phyloP scores from a whole-genome alignment of 1,140 invertebrate species.

The Dolichoris vasculosae region DNA sequence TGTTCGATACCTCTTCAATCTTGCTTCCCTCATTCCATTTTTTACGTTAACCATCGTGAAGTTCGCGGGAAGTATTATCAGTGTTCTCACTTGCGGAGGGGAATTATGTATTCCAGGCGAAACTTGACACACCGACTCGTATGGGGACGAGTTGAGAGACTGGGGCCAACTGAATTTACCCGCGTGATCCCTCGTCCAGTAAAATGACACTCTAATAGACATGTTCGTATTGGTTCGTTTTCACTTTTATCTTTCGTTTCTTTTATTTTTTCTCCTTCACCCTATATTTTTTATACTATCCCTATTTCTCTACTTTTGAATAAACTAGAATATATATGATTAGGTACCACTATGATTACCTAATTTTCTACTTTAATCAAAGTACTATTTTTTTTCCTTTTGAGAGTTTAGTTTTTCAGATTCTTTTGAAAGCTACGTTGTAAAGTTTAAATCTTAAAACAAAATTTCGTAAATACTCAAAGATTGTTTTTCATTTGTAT shows the following conservation, averaged over 20 bases:
- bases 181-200: conserved; percentile 29
- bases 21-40: not conserved
- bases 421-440: not conserved
- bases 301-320: not conserved
- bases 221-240: not conserved
- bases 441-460: too few species aligned
- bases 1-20: not conserved
- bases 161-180: not conserved
- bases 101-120: conserved; percentile 48
- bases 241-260: not conserved
- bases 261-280: not conserved
- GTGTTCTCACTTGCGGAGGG: not conserved
- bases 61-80: conserved; percentile 28
- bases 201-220: conserved; percentile 51
- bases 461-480: too few species aligned
- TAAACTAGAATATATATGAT: not conserved
- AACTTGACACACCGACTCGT: conserved; percentile 27
- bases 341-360: conserved; percentile 31
- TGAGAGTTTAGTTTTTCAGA: not conserved
- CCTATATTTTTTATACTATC: too few species aligned
- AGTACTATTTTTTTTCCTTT: not conserved
- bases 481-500: too few species aligned
- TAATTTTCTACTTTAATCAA: conserved; percentile 32
- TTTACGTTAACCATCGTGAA: conserved; percentile 18
- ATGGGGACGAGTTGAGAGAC: not conserved